Percentiles rank a stretch among this genome's conserved stretches.
Evolutionary conservation across 30 jellyfish, hydroid and myxozoan species (phyloP).

Genomic region (Pseudorhiza aurosa): DNA sequence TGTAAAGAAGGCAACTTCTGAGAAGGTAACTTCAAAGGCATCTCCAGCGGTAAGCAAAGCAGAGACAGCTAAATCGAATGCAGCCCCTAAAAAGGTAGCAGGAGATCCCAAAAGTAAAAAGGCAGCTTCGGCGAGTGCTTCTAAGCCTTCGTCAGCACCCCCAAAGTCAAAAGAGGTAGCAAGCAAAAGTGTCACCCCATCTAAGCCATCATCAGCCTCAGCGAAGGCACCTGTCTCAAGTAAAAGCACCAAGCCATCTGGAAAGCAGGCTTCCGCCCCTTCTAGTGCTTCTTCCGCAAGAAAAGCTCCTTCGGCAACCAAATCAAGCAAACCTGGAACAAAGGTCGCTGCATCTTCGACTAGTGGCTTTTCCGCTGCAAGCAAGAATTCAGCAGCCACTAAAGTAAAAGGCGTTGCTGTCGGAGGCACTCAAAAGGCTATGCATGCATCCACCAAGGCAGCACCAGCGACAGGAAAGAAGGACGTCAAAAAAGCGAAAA

Average conservation of each 20-base stretch:
- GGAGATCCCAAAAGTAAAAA: slow-evolving; percentile 4
- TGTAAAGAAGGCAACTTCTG: neutral
- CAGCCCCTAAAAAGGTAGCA: neutral
- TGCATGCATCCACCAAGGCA: slow-evolving; percentile 8
- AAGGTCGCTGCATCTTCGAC: slow-evolving; percentile 19
- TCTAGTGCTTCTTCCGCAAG: slow-evolving; percentile 33
- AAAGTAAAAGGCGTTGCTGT: neutral
- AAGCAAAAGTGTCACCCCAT: slow-evolving; percentile 10
- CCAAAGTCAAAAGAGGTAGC: slow-evolving; percentile 12
- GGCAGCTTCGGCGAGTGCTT: neutral
- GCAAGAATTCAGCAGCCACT: slow-evolving; percentile 4
- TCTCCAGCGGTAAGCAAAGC: slow-evolving; percentile 1
- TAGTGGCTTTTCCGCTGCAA: neutral
- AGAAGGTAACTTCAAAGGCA: neutral
- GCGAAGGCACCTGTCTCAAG: slow-evolving; percentile 4
- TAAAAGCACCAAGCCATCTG: slow-evolving; percentile 30
- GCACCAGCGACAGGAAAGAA: neutral
- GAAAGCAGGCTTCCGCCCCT: slow-evolving; percentile 51
- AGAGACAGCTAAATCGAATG: neutral
- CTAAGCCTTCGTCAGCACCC: slow-evolving; percentile 15
- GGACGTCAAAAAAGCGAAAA: slow-evolving; percentile 11
- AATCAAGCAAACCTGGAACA: slow-evolving; percentile 12
- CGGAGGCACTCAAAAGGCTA: neutral
- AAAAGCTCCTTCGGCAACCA: slow-evolving; percentile 27
- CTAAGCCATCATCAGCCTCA: slow-evolving; percentile 64